Conservation (phyloP, 2,797 vertebrate species). For the Galago senegalensis region DNA sequence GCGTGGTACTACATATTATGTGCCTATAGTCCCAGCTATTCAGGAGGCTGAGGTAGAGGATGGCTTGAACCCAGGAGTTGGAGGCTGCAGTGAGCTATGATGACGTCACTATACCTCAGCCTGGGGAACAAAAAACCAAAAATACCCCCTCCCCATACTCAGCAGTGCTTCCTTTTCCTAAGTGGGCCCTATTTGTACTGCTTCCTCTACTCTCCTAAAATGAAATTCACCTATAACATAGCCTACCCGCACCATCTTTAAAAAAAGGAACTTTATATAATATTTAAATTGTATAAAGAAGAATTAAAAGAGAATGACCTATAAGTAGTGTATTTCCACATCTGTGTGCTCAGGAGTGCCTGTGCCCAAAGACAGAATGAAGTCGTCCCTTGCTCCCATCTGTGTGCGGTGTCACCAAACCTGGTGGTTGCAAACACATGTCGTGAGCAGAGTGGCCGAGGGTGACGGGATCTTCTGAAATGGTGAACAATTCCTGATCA, state of each 20-base stretch:
- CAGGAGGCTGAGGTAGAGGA: not conserved
- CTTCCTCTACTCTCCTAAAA: not conserved
- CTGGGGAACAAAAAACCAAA: not conserved
- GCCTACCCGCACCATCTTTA: not conserved
- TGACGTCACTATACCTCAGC: not conserved
- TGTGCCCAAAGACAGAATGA: not conserved
- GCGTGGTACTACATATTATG: not conserved
- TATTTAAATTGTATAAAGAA: slow-evolving; percentile 25
- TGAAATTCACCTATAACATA: not conserved
- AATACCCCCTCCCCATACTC: not conserved
- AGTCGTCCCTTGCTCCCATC: not conserved
- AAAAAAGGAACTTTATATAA: not conserved
- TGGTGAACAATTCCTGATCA: slow-evolving; percentile 62
- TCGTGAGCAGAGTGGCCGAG: not conserved
- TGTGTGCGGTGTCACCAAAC: not conserved
- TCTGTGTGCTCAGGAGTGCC: fast-evolving
- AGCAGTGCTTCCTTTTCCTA: not conserved
- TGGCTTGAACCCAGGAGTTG: not conserved
- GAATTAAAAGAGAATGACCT: not conserved
- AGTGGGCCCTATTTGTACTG: not conserved
- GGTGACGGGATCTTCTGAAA: slow-evolving; percentile 62
- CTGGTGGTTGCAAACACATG: not conserved
- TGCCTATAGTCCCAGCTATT: not conserved
- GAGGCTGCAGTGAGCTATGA: not conserved
- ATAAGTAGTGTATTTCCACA: not conserved